A percentile compares a stretch with the other conserved stretches of the same genome.
Conservation (phyloP, 2,113 vertebrate genomes). For the Cervus canadensis region DNA sequence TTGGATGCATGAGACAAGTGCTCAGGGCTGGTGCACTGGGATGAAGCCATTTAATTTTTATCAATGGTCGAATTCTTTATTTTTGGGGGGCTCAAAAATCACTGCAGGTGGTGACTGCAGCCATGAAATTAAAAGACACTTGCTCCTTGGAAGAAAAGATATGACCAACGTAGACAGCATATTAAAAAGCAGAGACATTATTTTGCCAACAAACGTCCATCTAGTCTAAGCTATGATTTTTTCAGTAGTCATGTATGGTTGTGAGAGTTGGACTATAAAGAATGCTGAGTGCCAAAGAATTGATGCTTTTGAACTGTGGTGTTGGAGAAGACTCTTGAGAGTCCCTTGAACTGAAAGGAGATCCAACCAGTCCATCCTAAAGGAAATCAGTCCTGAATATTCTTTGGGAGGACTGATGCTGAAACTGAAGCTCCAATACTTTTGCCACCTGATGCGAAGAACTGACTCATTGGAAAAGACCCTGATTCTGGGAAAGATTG, state of each 20-base stretch:
- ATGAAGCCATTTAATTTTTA: not conserved
- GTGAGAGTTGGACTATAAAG: not conserved
- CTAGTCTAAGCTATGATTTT: not conserved
- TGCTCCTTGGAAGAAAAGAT: not conserved
- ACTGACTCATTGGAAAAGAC: not conserved
- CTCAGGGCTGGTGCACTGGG: too few species aligned
- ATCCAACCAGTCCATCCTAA: not conserved
- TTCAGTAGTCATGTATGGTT: not conserved
- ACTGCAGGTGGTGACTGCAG: not conserved
- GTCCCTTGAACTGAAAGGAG: not conserved
- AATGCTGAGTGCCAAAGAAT: fast-evolving
- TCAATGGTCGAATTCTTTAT: not conserved
- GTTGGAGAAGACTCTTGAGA: not conserved
- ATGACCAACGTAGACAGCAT: not conserved
- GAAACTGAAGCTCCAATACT: not conserved
- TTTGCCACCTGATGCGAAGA: not conserved
- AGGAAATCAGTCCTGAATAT: not conserved
- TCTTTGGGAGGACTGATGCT: not conserved
- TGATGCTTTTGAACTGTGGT: not conserved
- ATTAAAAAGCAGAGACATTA: not conserved
- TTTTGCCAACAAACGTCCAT: not conserved
- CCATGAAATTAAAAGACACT: not conserved
- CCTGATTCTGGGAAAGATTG: not conserved
- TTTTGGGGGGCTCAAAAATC: not conserved
- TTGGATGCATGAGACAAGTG: too few species aligned